phyloP scores from a whole-genome alignment of 2,797 vertebrate genomes.

The Gallinago stenura region DNA sequence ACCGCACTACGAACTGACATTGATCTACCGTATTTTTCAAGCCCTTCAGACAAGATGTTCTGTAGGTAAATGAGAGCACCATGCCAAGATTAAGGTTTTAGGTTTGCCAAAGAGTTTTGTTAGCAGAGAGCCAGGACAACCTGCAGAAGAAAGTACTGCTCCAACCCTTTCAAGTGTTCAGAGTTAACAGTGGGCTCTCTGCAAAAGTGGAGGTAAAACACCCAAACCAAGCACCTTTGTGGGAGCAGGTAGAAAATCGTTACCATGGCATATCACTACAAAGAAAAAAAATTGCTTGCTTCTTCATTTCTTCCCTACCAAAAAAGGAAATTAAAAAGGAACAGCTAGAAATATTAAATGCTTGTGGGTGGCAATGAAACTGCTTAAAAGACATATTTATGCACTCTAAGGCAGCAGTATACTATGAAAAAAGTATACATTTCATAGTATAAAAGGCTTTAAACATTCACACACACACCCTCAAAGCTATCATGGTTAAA shows the following conservation, averaged over 20 bases:
- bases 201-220: not conserved
- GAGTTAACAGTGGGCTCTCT: not conserved
- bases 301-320: not conserved
- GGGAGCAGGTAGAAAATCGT: not conserved
- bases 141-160: not conserved
- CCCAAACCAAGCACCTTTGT: not conserved
- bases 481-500: not conserved
- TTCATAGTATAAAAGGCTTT: not conserved
- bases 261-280: rapidly evolving
- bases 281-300: not conserved
- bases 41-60: not conserved
- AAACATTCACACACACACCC: not conserved
- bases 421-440: not conserved
- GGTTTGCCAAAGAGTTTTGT: not conserved
- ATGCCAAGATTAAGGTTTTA: not conserved
- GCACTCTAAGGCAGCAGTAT: not conserved
- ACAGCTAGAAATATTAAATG: not conserved
- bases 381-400: not conserved
- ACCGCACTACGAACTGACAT: rapidly evolving
- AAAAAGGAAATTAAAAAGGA: not conserved
- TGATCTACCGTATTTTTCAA: rapidly evolving
- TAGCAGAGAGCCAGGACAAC: not conserved
- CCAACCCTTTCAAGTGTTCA: not conserved
- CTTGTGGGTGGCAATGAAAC: not conserved
- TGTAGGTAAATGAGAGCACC: rapidly evolving